Conservation (phyloP, 1,140 invertebrate genomes). For the Penaeus indicus region DNA sequence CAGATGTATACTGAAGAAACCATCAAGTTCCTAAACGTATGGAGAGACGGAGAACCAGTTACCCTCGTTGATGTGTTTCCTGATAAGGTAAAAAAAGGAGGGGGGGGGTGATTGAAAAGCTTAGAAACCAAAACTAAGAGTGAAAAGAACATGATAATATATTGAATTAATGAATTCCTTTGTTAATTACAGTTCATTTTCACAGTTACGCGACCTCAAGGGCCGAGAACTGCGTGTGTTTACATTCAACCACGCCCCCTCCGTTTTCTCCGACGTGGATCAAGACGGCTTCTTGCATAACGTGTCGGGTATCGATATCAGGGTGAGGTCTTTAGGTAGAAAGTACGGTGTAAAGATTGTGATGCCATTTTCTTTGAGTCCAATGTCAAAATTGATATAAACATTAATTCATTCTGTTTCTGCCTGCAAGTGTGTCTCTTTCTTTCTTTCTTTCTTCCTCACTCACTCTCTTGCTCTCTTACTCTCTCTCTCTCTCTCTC, state of each 20-base stretch:
- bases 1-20: not conserved
- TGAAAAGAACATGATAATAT: too few relatives aligned
- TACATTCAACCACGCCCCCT: slow-evolving; percentile 1
- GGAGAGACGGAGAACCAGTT: not conserved
- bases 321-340: not conserved
- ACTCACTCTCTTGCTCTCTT: too few relatives aligned
- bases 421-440: too few relatives aligned
- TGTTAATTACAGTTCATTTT: not conserved
- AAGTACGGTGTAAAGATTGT: too few relatives aligned
- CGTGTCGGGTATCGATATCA: slow-evolving; percentile 8
- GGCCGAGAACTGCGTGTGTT: not conserved
- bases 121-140: too few relatives aligned
- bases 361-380: too few relatives aligned
- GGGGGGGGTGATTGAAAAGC: not conserved
- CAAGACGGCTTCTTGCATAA: not conserved
- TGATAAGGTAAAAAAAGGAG: not conserved
- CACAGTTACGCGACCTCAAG: not conserved
- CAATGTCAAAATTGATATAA: too few relatives aligned
- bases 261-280: slow-evolving; percentile 22
- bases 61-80: not conserved
- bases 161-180: not conserved
- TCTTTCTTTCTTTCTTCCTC: too few relatives aligned
- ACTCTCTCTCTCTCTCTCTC: too few relatives aligned
- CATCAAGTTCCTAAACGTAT: not conserved
- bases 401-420: too few relatives aligned